These are phyloP conservation scores for Hydrozoanthus tunicans DNA, from an alignment of 64 coral and sea anemone species.

Conservation along the genomic window DNA sequence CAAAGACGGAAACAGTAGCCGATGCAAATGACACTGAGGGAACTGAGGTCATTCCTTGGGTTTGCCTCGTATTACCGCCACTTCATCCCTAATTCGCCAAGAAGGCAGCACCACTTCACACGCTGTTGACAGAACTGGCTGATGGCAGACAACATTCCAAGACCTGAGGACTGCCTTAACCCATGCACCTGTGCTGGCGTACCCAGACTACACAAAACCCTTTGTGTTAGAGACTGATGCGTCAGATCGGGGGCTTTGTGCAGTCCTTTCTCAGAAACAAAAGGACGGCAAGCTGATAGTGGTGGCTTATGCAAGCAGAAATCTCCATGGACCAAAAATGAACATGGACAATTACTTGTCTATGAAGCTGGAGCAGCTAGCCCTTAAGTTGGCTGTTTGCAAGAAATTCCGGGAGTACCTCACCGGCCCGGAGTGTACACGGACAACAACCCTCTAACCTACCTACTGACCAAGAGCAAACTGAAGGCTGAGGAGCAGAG, in stretches of 20 bases:
- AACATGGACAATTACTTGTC: slow-evolving; percentile 35
- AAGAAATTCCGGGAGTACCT: too few species aligned
- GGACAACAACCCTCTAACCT: too few species aligned
- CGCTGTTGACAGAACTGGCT: slow-evolving; percentile 13
- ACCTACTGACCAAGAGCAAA: too few species aligned
- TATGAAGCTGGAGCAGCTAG: too few species aligned
- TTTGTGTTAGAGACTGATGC: slow-evolving; percentile 41
- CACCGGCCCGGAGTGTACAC: too few species aligned
- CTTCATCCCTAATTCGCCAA: slow-evolving; percentile 65
- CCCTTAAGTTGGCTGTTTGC: too few species aligned
- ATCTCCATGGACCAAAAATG: slow-evolving; percentile 7
- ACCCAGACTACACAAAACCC: slow-evolving; percentile 5
- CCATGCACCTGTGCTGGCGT: slow-evolving; percentile 50
- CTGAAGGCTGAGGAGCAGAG: too few species aligned
- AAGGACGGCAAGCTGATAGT: not conserved
- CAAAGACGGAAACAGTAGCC: slow-evolving; percentile 42
- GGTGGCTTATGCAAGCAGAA: slow-evolving; percentile 28
- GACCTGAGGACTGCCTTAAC: slow-evolving; percentile 18
- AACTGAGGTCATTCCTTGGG: slow-evolving; percentile 64
- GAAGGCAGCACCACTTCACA: slow-evolving; percentile 35
- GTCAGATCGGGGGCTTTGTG: not conserved
- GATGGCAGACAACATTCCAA: slow-evolving; percentile 22
- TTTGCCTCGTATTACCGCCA: slow-evolving; percentile 58
- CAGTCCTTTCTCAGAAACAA: slow-evolving; percentile 9
- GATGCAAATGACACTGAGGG: slow-evolving; percentile 21